Base-by-base conservation (phyloP, 2,113 vertebrate species). In the Pipa parva region DNA sequence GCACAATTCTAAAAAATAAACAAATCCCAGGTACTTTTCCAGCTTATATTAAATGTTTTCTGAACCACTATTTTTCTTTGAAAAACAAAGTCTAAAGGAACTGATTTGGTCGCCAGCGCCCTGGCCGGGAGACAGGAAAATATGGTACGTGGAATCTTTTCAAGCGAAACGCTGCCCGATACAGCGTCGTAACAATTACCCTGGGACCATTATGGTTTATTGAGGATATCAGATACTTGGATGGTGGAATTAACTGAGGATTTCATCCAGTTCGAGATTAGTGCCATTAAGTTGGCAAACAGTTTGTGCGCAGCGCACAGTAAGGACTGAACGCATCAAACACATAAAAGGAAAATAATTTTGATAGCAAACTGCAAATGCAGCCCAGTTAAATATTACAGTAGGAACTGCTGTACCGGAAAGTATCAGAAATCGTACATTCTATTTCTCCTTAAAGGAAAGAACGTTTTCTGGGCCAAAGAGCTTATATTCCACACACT, bases 201-300 rank as follows among this genome's bases (percentile, higher is more conserved):
- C 42, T 58, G 65, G 56, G 65, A 69, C 65, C 65, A 60, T 69
- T 52, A 69, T 60, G 65, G 59, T 69, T 69, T 69, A 69, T 50
- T 69, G 57, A 52, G 65, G 65, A 69, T 69, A 69, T 69, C 59
- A 60, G 65, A 69, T 69, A 51, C 65, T 59, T 60, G 65, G 65
- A 69, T 69, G 65, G 60, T 69, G 45, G 65, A 69, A 60, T 60
- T 51, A 60, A 60, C 29, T 48, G 11, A 60, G 65, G 65, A 52
- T 60, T 69, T 42, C 48, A 12, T 60, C 65, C 65, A 69, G 36
- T 49, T 68, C 49, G 28, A 68, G 65, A 68, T 59, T 68, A 68
- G 65, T 60, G 27, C 65, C 60, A 69, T 69, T 69, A 60, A 60
- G 33, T 69, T 69, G 65, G 65, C 65, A 60, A 66, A 49, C 54